Evolutionary conservation across 2,797 vertebrate genomes (phyloP).

Genomic region (Muscicapa striata): DNA sequence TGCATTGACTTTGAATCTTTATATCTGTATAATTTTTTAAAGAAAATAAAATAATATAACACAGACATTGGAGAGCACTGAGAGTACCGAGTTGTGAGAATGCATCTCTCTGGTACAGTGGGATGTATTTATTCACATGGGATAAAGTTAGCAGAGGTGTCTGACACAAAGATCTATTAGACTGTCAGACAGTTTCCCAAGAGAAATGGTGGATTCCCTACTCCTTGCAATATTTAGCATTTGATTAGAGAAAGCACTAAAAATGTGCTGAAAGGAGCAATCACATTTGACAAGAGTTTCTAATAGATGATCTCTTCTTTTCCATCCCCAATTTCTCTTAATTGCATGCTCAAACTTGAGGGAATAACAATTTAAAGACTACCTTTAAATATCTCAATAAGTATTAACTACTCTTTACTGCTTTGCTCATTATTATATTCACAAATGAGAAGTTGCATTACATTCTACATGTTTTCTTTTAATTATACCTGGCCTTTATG

Average conservation of each 20-base stretch:
- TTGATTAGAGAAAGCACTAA: conserved; percentile 37
- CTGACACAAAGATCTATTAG: conserved; percentile 45
- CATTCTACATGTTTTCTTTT: conserved; percentile 34
- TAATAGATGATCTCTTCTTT: conserved; percentile 21
- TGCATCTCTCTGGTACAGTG: background rate
- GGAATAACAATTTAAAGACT: conserved; percentile 36
- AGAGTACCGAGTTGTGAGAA: background rate
- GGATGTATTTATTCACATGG: background rate
- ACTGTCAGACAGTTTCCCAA: conserved; percentile 20
- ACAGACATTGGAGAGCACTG: background rate
- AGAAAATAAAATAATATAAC: background rate
- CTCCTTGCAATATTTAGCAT: conserved; percentile 31
- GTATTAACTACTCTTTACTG: background rate
- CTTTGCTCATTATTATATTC: conserved; percentile 14
- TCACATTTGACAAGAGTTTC: conserved; percentile 14
- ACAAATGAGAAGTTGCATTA: background rate
- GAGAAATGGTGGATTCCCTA: conserved; percentile 31
- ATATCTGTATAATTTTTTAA: background rate
- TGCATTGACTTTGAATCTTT: background rate
- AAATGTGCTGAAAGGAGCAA: conserved; percentile 38
- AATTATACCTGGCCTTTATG: conserved; percentile 44
- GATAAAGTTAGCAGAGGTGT: conserved; percentile 28
- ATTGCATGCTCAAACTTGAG: conserved; percentile 43
- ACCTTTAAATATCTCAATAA: conserved; percentile 11
- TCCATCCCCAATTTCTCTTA: background rate